Percentiles rank a stretch among this genome's conserved stretches.
These are phyloP conservation scores for Chrysina gloriosa DNA, from an alignment of 2,888 invertebrate genomes.

Conservation along the genomic window DNA sequence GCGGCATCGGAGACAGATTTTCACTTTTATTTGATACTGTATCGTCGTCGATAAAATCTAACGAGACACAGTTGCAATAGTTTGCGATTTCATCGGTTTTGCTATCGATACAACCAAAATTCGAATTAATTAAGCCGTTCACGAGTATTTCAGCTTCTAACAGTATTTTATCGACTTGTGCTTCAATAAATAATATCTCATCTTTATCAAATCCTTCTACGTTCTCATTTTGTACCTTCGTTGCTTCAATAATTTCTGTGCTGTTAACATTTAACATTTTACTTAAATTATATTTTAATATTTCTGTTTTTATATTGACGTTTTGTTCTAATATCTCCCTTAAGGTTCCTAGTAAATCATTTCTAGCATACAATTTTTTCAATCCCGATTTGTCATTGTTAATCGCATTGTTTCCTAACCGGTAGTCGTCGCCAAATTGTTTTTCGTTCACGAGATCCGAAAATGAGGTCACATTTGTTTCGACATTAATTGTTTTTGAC, in stretches of 20 bases:
- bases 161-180: conserved; percentile 31
- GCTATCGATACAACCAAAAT: not conserved
- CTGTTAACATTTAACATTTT: conserved; percentile 29
- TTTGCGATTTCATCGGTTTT: not conserved
- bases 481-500: not conserved
- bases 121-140: conserved; percentile 11
- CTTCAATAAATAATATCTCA: conserved; percentile 26
- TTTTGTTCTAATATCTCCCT: conserved; percentile 24
- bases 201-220: conserved; percentile 14
- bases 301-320: conserved; percentile 21
- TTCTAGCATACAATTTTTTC: conserved; percentile 23
- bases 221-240: not conserved
- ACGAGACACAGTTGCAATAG: not conserved
- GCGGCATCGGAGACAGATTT: conserved; percentile 6
- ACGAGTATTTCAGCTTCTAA: conserved; percentile 23
- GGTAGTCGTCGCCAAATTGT: not conserved
- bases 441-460: conserved; percentile 2
- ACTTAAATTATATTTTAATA: conserved; percentile 22
- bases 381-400: conserved; percentile 8
- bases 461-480: not conserved
- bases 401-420: not conserved
- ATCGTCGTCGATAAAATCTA: not conserved
- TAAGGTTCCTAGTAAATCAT: conserved; percentile 21
- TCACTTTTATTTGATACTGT: conserved; percentile 16
- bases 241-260: not conserved